Evolutionary conservation across 2,797 vertebrate species (phyloP).

Genomic region (Pseudotriccus pelzelni): DNA sequence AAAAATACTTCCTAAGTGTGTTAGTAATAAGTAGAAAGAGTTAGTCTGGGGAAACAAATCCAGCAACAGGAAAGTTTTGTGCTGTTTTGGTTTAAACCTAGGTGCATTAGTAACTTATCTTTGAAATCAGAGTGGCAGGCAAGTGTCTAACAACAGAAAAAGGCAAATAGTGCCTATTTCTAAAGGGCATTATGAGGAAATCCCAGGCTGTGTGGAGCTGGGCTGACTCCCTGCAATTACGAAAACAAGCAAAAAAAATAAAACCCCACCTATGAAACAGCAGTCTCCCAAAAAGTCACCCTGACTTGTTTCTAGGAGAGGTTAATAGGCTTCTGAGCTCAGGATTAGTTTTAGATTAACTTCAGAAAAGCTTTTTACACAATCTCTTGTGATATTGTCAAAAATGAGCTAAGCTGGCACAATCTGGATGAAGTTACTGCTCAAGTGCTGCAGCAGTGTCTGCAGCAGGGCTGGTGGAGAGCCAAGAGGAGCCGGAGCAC

Average conservation of each 20-base stretch:
- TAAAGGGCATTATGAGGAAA: not conserved
- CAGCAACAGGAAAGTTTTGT: not conserved
- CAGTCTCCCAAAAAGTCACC: not conserved
- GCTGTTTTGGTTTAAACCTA: not conserved
- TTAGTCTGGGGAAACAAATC: not conserved
- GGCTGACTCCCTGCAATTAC: not conserved
- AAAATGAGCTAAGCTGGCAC: conserved; percentile 21
- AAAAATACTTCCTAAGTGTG: not conserved
- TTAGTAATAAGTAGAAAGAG: not conserved
- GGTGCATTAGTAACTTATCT: not conserved
- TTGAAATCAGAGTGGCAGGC: not conserved
- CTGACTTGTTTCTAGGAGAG: conserved; percentile 8
- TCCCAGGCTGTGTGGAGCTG: not conserved
- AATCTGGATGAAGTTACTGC: not conserved
- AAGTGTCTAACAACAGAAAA: not conserved
- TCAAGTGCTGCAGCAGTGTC: not conserved
- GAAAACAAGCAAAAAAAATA: not conserved
- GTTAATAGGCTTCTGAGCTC: conserved; percentile 32
- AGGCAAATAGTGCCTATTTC: not conserved
- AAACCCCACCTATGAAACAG: not conserved
- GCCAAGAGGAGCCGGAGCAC: not conserved
- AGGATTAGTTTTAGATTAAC: conserved; percentile 28
- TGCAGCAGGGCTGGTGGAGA: not conserved
- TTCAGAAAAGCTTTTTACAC: conserved; percentile 34
- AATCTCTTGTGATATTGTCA: conserved; percentile 1